Evolutionary conservation across 1,140 invertebrate genomes (phyloP), one percentile per base, ranked within the genome.

Genomic region (Drosophila pseudoananassae): DNA sequence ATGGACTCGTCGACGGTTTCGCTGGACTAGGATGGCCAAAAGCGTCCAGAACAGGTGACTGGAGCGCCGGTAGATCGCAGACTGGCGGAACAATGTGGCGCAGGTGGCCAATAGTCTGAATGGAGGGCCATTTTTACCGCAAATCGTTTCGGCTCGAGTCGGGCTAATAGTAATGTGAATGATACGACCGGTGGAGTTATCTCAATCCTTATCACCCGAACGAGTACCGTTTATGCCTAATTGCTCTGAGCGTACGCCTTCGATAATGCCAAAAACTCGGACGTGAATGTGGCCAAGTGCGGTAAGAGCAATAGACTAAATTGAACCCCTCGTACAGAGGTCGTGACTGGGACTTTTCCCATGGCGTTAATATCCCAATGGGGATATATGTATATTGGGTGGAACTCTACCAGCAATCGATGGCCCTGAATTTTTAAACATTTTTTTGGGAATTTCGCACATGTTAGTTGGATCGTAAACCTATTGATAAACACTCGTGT

Each of bases 121-220:
- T 64, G 58, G 59, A 51, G 25, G 51, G 46, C 33, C 69, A 87
- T 87, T 57, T 46, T 82, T 78, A 51, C 50, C 50, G 57, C 54
- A 78, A 82, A 87, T 82, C 43, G 59, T 51, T 75, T 31, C 12
- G 45, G 56, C 52, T 56, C 38, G 23, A 70, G 38, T 55, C 58
- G 66, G 38, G 59, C 15, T 70, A 70, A 58, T 85, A 57, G 31
- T 10, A 14, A 29, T 29, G 23, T 73, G 56, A 36, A 36, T 51
- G 60, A 75, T 73, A 63, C 31, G 46, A 58, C 20, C 27, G 64
- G 25, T 17, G n/a, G 31, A 49, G 43, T 66, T 84, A 79, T 76
- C 81, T 43, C 12, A 25, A 65, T 78, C 31, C 61, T 87, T 87
- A 87, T 85, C 82, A 54, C 20, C 46, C 54, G 65, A 60, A 58